Base-by-base conservation (phyloP, 2,888 invertebrate species). In the Pardosa pseudoannulata region DNA sequence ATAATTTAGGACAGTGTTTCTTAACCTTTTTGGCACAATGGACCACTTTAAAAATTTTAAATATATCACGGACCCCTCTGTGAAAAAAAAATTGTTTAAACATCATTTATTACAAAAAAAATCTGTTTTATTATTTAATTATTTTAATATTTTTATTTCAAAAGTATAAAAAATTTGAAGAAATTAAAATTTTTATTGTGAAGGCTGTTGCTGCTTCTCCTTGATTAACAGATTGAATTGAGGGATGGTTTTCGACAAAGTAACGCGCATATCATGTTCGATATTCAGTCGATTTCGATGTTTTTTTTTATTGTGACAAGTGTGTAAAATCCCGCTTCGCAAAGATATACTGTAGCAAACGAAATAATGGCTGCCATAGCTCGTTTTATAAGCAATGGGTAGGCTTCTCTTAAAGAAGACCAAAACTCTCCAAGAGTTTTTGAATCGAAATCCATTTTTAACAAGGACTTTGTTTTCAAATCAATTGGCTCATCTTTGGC, bases 31-130 rank as follows among this genome's bases (percentile, higher is more conserved):
- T 75, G 76, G 76, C 76, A 76, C 76, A 76, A 76, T 68, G 76
- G 67, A 76, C 76, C 76, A 76, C 67, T 76, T 76, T 76, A 76
- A 76, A 76, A 76, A 76, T 76, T 76, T 67, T 76, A 67, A 68
- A 67, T 76, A 76, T 76, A 67, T 67, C 68, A 76, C 46, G 76
- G 76, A 76, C 67, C 68, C 76, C 76, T 67, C 76, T 76, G 76
- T 76, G 65, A 64, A 75, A 70, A 82, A 70, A 87, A 62, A 72
- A 79, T 87, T 71, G 50, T 39, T 46, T 65, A 78, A 78, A 68
- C 78, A 68, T 68, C 50, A 78, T 68, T 68, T 68, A 68, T 68
- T 78, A 78, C 68, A 78, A 78, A 68, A 78, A 68, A 56, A 31
- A 78, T 68, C n/a, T n/a, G n/a, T n/a, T n/a, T n/a, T n/a, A n/a